Percentiles rank a stretch among this genome's conserved stretches.
phyloP scores from a whole-genome alignment of 1,140 invertebrate genomes.

The Plutomurus gul region DNA sequence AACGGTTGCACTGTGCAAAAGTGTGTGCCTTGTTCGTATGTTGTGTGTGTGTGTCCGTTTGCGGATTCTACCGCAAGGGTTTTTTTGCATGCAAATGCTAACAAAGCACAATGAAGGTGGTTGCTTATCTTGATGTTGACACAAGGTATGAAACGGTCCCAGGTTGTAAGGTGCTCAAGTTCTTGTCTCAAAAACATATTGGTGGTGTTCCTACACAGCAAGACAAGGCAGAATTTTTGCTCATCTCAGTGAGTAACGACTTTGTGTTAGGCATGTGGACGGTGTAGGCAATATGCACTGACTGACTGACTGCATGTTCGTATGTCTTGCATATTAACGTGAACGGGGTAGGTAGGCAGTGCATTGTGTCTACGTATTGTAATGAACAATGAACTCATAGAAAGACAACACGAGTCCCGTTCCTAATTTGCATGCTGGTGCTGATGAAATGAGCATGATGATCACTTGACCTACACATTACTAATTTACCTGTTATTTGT shows the following conservation, averaged over 20 bases:
- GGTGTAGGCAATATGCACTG: no score
- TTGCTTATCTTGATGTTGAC: background rate
- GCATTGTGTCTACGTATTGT: background rate
- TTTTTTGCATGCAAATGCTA: background rate
- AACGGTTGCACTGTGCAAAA: no score
- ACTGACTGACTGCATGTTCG: no score
- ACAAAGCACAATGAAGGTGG: background rate
- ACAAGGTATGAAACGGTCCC: background rate
- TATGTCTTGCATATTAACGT: background rate
- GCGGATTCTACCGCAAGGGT: no score
- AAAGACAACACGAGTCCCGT: background rate
- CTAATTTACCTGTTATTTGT: background rate
- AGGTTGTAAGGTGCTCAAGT: background rate
- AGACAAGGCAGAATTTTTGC: background rate
- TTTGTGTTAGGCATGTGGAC: no score
- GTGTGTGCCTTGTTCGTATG: background rate
- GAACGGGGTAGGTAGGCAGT: background rate
- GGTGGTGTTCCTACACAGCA: background rate
- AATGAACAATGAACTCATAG: background rate
- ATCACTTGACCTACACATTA: background rate
- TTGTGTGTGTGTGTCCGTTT: background rate
- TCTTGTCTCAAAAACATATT: background rate
- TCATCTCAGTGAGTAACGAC: no score
- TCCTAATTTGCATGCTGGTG: background rate
- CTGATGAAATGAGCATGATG: background rate